These are phyloP conservation scores for Misgurnus anguillicaudatus DNA, from an alignment of 2,113 vertebrate genomes.

Conservation along the genomic window DNA sequence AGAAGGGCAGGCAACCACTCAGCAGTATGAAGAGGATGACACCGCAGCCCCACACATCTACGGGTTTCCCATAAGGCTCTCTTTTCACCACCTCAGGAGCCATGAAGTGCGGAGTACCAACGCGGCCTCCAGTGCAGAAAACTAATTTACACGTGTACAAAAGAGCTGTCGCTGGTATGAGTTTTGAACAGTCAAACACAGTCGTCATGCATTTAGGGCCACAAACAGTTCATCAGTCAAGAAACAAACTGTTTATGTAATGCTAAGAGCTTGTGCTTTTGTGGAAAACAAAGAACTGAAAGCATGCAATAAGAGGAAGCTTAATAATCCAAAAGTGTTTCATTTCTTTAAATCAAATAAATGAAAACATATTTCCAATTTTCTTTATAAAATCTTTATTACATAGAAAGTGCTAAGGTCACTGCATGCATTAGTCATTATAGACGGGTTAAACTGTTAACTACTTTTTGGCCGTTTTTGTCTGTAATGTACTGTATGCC, in stretches of 20 bases:
- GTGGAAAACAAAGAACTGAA: not conserved
- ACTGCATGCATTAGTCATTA: not conserved
- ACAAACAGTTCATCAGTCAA: not conserved
- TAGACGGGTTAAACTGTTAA: too few relatives aligned
- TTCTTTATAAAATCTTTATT: not conserved
- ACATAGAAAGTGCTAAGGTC: not conserved
- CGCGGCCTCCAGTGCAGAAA: constrained; percentile 78
- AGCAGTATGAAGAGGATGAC: constrained; percentile 99
- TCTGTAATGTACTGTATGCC: too few relatives aligned
- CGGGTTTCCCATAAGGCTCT: constrained; percentile 97
- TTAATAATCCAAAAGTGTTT: not conserved
- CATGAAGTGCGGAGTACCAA: constrained; percentile 99
- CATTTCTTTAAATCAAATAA: constrained; percentile 2
- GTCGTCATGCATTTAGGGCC: not conserved
- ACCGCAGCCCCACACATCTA: constrained; percentile 98
- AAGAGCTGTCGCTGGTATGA: constrained; percentile 4
- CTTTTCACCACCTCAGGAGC: constrained; percentile 98
- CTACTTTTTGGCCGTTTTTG: too few relatives aligned
- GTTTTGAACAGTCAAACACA: not conserved
- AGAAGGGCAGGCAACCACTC: constrained; percentile 97
- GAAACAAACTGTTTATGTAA: not conserved
- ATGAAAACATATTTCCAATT: not conserved
- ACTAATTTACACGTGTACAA: not conserved
- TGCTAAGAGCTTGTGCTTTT: not conserved
- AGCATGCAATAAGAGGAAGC: not conserved